Base-by-base conservation (phyloP, 2,888 invertebrate genomes). In the Andrena marginata region DNA sequence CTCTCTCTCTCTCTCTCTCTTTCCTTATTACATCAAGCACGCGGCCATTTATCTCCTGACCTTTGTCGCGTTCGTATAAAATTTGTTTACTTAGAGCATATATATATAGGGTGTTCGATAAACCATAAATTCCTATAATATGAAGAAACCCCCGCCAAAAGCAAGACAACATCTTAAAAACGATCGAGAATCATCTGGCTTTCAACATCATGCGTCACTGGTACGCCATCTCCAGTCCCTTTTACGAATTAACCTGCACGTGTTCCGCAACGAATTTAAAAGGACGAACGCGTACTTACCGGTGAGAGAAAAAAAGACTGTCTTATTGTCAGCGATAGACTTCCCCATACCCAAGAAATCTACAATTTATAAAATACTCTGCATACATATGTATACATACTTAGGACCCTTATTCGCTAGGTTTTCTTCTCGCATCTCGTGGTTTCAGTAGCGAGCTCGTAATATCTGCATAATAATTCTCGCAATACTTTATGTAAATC, bases 401-500 rank as follows among this genome's bases (percentile, higher is more conserved):
- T 87, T 87, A 87, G 87, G 80, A 77, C 87, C 87, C 73, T 85
- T 85, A 84, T 65, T 75, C 48, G 48, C 67, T 79, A 79, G 56
- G 26, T 75, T 78, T 73, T 60, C 63, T 29, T 54, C 64, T 64
- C 70, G 77, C 31, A 42, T 78, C 31, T 75, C 78, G 42, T 77
- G 60, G 63, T 80, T 72, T 80, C 56, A 54, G 35, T 76, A 80
- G 81, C 67, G 75, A 82, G 75, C 67, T 56, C 7, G 56, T 70
- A 74, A 75, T 65, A 71, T 70, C 42, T 80, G 74, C 49, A 56
- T 74, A 70, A 77, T 65, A 70, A 77, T 65, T 74, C 74, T 74
- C 74, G 80, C 81, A 49, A 74, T 54, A 73, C 49, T 54, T 63
- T 80, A 62, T 29, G 69, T 60, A 80, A 67, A 75, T 75, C 60